Percentiles rank a stretch among this genome's conserved stretches.
Conservation (phyloP, 2,113 vertebrate species). For the Seriola aureovittata region DNA sequence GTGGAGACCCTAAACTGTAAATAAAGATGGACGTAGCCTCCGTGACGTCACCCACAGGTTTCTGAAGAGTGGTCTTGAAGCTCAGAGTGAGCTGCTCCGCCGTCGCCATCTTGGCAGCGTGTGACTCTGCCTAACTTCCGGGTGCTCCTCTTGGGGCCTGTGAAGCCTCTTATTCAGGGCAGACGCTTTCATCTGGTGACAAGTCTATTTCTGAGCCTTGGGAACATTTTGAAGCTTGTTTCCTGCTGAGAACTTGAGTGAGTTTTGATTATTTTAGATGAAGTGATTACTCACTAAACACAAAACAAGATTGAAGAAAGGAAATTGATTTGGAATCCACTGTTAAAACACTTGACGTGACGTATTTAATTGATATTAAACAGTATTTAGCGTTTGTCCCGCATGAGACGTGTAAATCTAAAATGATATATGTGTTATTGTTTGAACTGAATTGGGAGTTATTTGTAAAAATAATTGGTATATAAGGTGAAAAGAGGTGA, state of each 20-base stretch:
- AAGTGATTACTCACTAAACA: neutral
- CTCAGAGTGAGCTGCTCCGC: too few relatives aligned
- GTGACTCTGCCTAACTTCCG: too few relatives aligned
- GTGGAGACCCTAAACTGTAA: too few relatives aligned
- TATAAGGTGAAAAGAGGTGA: neutral
- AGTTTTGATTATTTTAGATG: neutral
- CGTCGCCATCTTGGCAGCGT: too few relatives aligned
- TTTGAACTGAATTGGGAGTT: neutral
- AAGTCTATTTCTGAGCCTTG: constrained; percentile 10
- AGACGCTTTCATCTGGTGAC: constrained; percentile 1
- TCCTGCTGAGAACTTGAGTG: constrained; percentile 20
- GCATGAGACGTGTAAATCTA: neutral
- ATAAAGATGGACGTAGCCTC: too few relatives aligned
- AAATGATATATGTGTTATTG: neutral
- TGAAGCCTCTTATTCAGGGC: neutral
- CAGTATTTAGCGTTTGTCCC: neutral
- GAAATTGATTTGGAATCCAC: neutral
- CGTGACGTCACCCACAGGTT: too few relatives aligned
- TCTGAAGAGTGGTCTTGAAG: too few relatives aligned
- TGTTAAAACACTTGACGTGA: neutral
- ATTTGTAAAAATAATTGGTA: neutral
- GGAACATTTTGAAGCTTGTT: neutral
- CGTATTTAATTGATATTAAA: neutral
- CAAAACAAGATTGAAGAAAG: neutral
- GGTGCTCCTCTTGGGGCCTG: too few relatives aligned